These are phyloP conservation scores for Pseudolaguvia tuberculata DNA, from an alignment of 2,113 vertebrate genomes.

Conservation along the genomic window DNA sequence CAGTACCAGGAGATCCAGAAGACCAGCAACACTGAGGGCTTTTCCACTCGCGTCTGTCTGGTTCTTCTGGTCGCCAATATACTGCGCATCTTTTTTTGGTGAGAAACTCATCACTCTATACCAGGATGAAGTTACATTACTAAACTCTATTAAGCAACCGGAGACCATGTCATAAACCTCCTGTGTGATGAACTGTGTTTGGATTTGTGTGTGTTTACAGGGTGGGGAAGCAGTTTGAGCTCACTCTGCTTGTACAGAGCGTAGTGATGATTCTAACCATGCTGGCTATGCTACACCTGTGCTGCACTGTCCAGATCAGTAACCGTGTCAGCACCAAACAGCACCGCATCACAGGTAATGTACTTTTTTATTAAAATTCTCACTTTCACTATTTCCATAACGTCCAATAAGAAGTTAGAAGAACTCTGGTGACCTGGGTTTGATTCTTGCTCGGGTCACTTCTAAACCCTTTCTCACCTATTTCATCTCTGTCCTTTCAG, in stretches of 20 bases:
- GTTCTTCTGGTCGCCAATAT: constrained; percentile 78
- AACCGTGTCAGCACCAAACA: constrained; percentile 71
- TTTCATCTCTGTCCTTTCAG: no score
- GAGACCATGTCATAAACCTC: neutral
- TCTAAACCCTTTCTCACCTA: no score
- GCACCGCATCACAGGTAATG: constrained; percentile 70
- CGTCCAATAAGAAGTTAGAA: no score
- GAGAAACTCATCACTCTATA: constrained; percentile 33
- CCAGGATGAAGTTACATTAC: neutral
- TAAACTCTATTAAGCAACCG: neutral
- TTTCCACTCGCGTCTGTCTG: constrained; percentile 76
- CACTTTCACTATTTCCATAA: no score
- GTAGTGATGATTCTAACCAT: constrained; percentile 76
- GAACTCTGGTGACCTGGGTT: no score
- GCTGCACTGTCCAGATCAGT: constrained; percentile 67
- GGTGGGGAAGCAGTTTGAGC: constrained; percentile 78
- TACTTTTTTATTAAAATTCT: no score
- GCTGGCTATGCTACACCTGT: constrained; percentile 73
- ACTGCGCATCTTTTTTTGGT: constrained; percentile 79
- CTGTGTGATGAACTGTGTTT: neutral
- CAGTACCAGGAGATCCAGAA: constrained; percentile 76
- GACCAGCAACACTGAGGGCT: constrained; percentile 69
- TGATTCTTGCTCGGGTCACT: no score
- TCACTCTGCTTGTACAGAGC: constrained; percentile 74
- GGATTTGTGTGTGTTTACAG: constrained; percentile 49